Evolutionary conservation across 1,140 invertebrate genomes (phyloP).

Genomic region (Gryllus bimaculatus): DNA sequence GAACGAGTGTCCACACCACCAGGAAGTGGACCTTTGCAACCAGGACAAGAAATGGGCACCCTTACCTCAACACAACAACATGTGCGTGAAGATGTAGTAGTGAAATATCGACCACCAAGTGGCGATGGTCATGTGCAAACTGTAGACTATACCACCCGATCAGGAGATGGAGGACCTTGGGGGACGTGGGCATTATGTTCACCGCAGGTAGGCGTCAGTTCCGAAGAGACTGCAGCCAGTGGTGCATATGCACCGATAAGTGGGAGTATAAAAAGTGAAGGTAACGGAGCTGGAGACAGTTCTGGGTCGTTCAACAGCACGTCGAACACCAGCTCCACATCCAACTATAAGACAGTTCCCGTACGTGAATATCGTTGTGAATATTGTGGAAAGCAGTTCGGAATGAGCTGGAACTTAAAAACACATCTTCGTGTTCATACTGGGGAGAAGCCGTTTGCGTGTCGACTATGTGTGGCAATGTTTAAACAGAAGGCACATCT

Average conservation of each 20-base stretch:
- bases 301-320: background rate
- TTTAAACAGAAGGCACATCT: constrained; percentile 82
- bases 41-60: background rate
- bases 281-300: constrained; percentile 6
- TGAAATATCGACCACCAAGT: constrained; percentile 58
- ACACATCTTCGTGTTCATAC: constrained; percentile 76
- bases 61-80: constrained; percentile 10
- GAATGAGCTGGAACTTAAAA: constrained; percentile 82
- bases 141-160: constrained; percentile 28
- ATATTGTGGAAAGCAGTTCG: constrained; percentile 81
- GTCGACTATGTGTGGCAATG: constrained; percentile 76
- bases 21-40: background rate
- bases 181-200: constrained; percentile 57
- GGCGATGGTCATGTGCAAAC: constrained; percentile 41
- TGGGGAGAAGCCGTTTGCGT: constrained; percentile 78
- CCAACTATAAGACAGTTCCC: constrained; percentile 33
- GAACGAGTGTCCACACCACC: constrained; percentile 27
- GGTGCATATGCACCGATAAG: constrained; percentile 13
- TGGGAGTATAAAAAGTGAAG: constrained; percentile 2
- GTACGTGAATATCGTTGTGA: constrained; percentile 74
- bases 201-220: constrained; percentile 41
- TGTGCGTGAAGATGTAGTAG: constrained; percentile 37
- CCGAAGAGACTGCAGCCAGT: constrained; percentile 19
- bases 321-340: background rate
- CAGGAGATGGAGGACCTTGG: constrained; percentile 39